Evolutionary conservation across 1,140 invertebrate species (phyloP).

Genomic region (Temnothorax longispinosus): DNA sequence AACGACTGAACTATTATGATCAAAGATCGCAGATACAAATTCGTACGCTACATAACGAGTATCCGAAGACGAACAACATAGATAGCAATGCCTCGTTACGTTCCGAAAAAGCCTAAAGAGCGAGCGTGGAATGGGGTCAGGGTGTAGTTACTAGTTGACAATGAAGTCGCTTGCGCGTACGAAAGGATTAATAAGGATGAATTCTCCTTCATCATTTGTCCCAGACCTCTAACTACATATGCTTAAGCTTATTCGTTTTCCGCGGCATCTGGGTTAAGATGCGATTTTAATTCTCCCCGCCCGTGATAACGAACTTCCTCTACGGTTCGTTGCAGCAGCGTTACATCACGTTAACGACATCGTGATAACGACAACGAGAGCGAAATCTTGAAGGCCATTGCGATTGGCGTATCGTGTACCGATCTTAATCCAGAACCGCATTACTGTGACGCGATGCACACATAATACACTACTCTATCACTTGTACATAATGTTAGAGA

Average conservation of each 20-base stretch:
- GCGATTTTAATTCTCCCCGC: background rate
- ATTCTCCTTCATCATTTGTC: conserved; percentile 73
- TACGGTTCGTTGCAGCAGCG: background rate
- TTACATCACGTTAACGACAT: background rate
- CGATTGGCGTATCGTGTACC: conserved; percentile 32
- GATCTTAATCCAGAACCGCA: conserved; percentile 73
- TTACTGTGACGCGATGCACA: conserved; percentile 79
- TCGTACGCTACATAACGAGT: conserved; percentile 18
- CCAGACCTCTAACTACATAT: conserved; percentile 70
- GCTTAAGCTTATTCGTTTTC: conserved; percentile 74
- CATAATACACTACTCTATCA: conserved; percentile 81
- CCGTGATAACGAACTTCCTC: conserved; percentile 1
- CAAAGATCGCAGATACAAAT: conserved; percentile 33
- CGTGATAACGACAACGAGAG: conserved; percentile 4
- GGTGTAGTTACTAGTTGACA: conserved; percentile 71
- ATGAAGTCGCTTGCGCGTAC: conserved; percentile 74
- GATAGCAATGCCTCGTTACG: conserved; percentile 38
- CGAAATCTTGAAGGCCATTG: background rate
- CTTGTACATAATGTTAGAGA: conserved; percentile 84
- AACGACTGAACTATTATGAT: conserved; percentile 64
- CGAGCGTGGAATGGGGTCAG: conserved; percentile 73
- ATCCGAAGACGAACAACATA: background rate
- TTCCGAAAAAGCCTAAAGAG: conserved; percentile 65
- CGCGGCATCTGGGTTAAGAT: conserved; percentile 72
- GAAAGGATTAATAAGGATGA: conserved; percentile 68